phyloP scores from a whole-genome alignment of 2,797 vertebrate genomes.

The Sebastes trivittatus region DNA sequence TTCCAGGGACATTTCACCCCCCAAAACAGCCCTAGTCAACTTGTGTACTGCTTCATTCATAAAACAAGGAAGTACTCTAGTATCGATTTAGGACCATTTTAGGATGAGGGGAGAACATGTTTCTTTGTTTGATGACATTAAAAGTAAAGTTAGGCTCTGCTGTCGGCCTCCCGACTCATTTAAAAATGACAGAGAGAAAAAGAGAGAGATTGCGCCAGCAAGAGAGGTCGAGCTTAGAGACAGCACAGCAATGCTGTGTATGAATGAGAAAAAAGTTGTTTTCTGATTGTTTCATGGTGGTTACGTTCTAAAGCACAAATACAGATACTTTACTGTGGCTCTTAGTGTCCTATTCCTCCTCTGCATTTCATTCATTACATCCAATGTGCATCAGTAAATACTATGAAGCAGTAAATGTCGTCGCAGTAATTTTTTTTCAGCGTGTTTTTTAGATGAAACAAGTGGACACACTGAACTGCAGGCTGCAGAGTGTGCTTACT shows the following conservation, averaged over 20 bases:
- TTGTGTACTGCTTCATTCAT: background rate
- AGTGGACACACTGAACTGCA: background rate
- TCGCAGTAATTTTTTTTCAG: background rate
- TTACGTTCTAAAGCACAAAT: too few species aligned
- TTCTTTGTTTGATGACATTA: background rate
- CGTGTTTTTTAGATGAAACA: background rate
- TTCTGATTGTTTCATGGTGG: background rate
- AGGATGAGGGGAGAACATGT: background rate
- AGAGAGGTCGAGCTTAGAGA: background rate
- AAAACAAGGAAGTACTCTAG: background rate
- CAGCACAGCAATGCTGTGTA: too few species aligned
- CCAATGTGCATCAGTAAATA: background rate
- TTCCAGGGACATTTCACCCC: background rate
- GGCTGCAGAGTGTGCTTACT: background rate
- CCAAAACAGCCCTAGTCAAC: background rate
- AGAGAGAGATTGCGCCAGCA: too few species aligned
- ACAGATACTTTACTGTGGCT: too few species aligned
- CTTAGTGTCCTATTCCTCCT: background rate
- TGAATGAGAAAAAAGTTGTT: background rate
- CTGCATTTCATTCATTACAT: background rate
- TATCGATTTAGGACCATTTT: background rate
- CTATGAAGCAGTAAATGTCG: background rate
- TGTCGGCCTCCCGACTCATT: background rate
- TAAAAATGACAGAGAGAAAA: background rate
- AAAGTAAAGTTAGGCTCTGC: background rate